Evolutionary conservation across 1,140 invertebrate genomes (phyloP).

Genomic region (Atopsyche davidsoni): DNA sequence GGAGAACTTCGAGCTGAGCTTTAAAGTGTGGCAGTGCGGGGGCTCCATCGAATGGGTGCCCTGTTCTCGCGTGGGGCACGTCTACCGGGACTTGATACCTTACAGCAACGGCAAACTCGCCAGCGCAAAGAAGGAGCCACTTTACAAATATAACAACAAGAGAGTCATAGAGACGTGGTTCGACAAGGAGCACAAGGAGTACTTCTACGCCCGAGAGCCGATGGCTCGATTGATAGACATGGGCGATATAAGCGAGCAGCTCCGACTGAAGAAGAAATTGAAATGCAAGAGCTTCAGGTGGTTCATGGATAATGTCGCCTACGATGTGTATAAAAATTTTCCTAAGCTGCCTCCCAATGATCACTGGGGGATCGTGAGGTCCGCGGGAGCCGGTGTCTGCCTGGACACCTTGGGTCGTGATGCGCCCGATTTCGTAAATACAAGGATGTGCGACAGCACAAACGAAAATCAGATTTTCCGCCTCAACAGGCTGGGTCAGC

Average conservation of each 20-base stretch:
- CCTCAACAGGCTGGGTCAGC: constrained; percentile 88
- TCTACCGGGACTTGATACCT: constrained; percentile 97
- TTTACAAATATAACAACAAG: constrained; percentile 96
- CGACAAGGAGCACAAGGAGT: constrained; percentile 90
- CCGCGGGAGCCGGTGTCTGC: constrained; percentile 70
- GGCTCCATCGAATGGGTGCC: constrained; percentile 98
- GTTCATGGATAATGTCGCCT: constrained; percentile 97
- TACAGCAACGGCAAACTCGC: constrained; percentile 90
- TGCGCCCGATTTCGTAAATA: constrained; percentile 76
- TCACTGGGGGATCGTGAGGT: constrained; percentile 88
- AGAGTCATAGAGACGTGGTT: constrained; percentile 95
- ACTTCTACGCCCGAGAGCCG: constrained; percentile 91
- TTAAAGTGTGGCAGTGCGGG: constrained; percentile 99
- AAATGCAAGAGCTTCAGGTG: constrained; percentile 91
- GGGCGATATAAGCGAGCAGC: constrained; percentile 76
- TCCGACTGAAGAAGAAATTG: constrained; percentile 71
- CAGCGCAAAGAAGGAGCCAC: constrained; percentile 85
- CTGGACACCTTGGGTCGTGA: constrained; percentile 85
- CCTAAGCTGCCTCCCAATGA: constrained; percentile 91
- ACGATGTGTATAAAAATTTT: constrained; percentile 90
- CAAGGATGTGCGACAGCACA: constrained; percentile 79
- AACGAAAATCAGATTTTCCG: constrained; percentile 94
- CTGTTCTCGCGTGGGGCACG: constrained; percentile 95
- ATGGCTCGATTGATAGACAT: constrained; percentile 73
- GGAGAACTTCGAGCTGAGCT: constrained; percentile 97